Evolutionary conservation across 2,888 invertebrate genomes (phyloP).

Genomic region (Trichacis sp.): DNA sequence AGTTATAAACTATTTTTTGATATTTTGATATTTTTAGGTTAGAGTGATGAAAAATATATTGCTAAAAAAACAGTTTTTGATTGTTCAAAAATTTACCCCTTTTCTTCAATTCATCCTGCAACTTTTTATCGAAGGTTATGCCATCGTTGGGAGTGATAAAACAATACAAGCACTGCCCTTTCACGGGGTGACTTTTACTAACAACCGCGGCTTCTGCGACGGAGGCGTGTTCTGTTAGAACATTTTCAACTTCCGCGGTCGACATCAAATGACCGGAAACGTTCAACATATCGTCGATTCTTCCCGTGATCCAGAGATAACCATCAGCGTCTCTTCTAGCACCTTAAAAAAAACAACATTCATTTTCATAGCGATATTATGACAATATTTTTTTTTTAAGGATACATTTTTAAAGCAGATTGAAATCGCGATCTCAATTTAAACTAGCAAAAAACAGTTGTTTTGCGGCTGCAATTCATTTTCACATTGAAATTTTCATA

Average conservation of each 20-base stretch:
- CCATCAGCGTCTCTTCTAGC: constrained; percentile 93
- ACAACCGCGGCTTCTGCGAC: constrained; percentile 98
- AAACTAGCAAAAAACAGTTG: too few relatives aligned
- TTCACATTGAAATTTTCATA: too few relatives aligned
- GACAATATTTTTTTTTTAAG: too few relatives aligned
- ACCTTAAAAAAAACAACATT: constrained; percentile 73
- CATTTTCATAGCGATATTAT: too few relatives aligned
- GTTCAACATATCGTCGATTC: constrained; percentile 98
- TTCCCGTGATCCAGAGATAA: constrained; percentile 95
- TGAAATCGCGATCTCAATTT: too few relatives aligned
- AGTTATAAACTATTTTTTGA: too few relatives aligned
- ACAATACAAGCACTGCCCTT: constrained; percentile 97
- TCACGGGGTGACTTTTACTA: constrained; percentile 91
- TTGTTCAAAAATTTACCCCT: too few relatives aligned
- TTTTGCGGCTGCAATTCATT: too few relatives aligned
- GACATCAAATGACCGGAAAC: constrained; percentile 98
- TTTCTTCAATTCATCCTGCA: constrained; percentile 80
- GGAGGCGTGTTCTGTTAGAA: constrained; percentile 80
- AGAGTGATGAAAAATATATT: too few relatives aligned
- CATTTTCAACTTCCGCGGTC: constrained; percentile 93
- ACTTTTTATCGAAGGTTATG: constrained; percentile 76
- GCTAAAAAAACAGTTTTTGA: too few relatives aligned
- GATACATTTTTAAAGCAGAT: too few relatives aligned
- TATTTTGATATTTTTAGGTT: too few relatives aligned
- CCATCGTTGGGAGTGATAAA: constrained; percentile 93